phyloP scores from a whole-genome alignment of 2,797 vertebrate species.

The Melanotaenia trifasciata region DNA sequence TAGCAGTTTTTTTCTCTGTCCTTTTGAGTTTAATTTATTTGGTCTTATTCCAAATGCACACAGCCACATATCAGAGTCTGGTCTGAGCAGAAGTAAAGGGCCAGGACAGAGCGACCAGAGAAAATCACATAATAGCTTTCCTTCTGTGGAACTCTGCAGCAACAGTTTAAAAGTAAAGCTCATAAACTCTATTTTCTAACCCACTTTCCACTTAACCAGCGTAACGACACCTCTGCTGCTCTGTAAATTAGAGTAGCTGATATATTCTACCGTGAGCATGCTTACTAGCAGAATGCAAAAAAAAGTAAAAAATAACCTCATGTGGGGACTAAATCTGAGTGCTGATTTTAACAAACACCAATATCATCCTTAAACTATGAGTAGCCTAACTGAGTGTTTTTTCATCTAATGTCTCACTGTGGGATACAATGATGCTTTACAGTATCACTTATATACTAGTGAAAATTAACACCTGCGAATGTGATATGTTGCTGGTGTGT shows the following conservation, averaged over 20 bases:
- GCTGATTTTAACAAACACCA: slow-evolving; percentile 10
- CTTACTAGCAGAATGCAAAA: not conserved
- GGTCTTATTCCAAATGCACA: slow-evolving; percentile 45
- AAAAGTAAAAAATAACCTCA: slow-evolving; percentile 17
- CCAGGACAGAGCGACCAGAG: slow-evolving; percentile 26
- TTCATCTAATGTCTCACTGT: not conserved
- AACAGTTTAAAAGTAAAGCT: not conserved
- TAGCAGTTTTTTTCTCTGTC: slow-evolving; percentile 12
- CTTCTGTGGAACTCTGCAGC: not conserved
- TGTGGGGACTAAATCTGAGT: not conserved
- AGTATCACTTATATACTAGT: no score
- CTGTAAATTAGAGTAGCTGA: slow-evolving; percentile 28
- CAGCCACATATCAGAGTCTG: slow-evolving; percentile 55
- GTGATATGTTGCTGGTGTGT: no score
- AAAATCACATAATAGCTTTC: not conserved
- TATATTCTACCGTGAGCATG: slow-evolving; percentile 12
- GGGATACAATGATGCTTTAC: no score
- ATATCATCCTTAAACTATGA: not conserved
- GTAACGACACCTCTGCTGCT: slow-evolving; percentile 11
- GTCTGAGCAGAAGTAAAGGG: slow-evolving; percentile 52
- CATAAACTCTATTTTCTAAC: slow-evolving; percentile 12
- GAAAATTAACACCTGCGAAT: no score
- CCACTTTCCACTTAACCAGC: not conserved
- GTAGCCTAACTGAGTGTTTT: not conserved
- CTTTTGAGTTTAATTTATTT: slow-evolving; percentile 33